Evolutionary conservation across 2,113 vertebrate species (phyloP).

Genomic region (Hydrochoerus hydrochaeris): DNA sequence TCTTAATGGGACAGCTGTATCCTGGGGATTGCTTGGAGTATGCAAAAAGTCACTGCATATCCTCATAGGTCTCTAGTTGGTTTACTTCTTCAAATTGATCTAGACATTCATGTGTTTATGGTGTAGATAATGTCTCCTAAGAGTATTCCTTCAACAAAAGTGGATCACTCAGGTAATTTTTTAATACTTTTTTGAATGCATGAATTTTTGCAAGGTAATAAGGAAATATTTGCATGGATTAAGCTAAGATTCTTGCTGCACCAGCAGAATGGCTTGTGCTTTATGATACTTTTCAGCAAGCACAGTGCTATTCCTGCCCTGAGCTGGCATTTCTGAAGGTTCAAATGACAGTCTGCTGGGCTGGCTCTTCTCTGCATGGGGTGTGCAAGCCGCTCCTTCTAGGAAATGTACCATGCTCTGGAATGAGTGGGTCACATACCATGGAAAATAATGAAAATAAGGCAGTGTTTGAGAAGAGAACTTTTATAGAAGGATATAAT

Average conservation of each 20-base stretch:
- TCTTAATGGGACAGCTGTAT: neutral
- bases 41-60: neutral
- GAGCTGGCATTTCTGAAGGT: slow-evolving; percentile 72
- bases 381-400: slow-evolving; percentile 67
- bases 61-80: slow-evolving; percentile 68
- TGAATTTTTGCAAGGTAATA: slow-evolving; percentile 85
- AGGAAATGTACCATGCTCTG: slow-evolving; percentile 73
- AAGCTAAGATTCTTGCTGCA: slow-evolving; percentile 80
- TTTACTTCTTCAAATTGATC: slow-evolving; percentile 86
- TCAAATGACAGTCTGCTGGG: slow-evolving; percentile 71
- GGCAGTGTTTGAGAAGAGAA: slow-evolving; percentile 10
- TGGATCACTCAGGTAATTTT: slow-evolving; percentile 92
- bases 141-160: slow-evolving; percentile 90
- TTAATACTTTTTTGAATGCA: slow-evolving; percentile 85
- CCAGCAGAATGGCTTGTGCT: slow-evolving; percentile 83
- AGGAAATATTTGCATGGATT: slow-evolving; percentile 86
- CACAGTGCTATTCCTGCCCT: slow-evolving; percentile 61
- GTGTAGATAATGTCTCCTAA: slow-evolving; percentile 95
- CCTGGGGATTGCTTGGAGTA: neutral
- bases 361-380: slow-evolving; percentile 79
- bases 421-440: slow-evolving; percentile 6
- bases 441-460: slow-evolving; percentile 4
- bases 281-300: slow-evolving; percentile 72
- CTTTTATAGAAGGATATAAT: neutral
- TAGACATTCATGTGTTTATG: slow-evolving; percentile 92